Evolutionary conservation across 1,140 invertebrate genomes (phyloP).

Genomic region (Oryctes rhinoceros): DNA sequence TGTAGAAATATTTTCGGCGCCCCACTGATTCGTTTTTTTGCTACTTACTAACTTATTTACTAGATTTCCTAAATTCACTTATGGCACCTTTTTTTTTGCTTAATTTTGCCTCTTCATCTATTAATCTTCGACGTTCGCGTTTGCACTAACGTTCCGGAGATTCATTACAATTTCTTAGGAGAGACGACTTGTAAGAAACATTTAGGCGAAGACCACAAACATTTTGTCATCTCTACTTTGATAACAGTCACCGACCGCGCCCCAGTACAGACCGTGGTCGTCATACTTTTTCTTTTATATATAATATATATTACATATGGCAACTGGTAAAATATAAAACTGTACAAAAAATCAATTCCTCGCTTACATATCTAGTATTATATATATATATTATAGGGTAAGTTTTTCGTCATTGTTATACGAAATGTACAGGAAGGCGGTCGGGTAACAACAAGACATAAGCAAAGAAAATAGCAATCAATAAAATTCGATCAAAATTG

Average conservation of each 20-base stretch:
- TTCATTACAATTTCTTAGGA: constrained; percentile 43
- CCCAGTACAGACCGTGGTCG: constrained; percentile 40
- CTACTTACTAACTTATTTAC: constrained; percentile 4
- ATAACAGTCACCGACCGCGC: constrained; percentile 40
- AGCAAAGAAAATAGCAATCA: constrained; percentile 53
- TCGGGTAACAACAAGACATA: constrained; percentile 46
- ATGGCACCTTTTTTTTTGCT: constrained; percentile 38
- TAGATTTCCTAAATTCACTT: constrained; percentile 22
- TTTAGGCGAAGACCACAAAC: constrained; percentile 47
- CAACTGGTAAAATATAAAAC: constrained; percentile 45
- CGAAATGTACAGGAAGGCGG: constrained; percentile 22
- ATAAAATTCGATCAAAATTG: constrained; percentile 43
- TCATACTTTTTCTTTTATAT: constrained; percentile 41
- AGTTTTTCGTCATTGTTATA: constrained; percentile 33
- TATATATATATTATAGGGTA: constrained; percentile 23
- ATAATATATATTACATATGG: constrained; percentile 38
- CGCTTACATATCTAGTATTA: constrained; percentile 33
- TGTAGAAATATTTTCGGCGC: background rate
- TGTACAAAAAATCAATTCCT: constrained; percentile 50
- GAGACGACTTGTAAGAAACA: constrained; percentile 54
- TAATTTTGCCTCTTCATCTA: background rate
- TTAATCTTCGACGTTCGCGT: background rate
- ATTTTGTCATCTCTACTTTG: constrained; percentile 46
- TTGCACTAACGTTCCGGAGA: constrained; percentile 44
- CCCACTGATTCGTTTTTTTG: background rate